Percentiles rank a stretch among this genome's conserved stretches.
phyloP scores from a whole-genome alignment of 2,797 vertebrate genomes.

The Nasua narica region DNA sequence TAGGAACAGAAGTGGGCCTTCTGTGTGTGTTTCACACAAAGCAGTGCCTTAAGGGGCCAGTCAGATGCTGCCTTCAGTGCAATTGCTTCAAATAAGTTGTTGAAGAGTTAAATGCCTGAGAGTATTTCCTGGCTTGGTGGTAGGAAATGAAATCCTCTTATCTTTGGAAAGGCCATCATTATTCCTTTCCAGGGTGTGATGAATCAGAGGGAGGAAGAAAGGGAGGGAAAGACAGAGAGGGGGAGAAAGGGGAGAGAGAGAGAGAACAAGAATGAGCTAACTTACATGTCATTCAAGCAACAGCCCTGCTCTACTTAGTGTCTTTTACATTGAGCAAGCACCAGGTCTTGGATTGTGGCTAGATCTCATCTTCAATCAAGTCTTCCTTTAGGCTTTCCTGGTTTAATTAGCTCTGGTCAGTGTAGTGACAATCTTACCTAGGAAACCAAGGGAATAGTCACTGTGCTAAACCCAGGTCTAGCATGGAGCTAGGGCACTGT shows the following conservation, averaged over 20 bases:
- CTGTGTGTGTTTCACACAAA: conserved; percentile 47
- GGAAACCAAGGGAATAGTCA: background rate
- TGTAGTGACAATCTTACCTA: background rate
- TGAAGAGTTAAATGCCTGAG: conserved; percentile 31
- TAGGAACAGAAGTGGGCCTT: conserved; percentile 45
- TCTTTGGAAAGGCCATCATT: conserved; percentile 52
- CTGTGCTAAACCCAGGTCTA: background rate
- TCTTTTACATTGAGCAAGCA: background rate
- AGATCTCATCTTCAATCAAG: background rate
- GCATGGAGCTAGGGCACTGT: background rate
- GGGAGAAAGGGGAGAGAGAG: no score
- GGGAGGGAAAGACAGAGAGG: background rate
- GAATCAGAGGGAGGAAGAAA: background rate
- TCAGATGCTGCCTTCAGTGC: conserved; percentile 27
- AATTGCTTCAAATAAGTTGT: conserved; percentile 48
- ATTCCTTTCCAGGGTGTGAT: conserved; percentile 52
- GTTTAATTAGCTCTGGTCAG: background rate
- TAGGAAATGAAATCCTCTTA: conserved; percentile 64
- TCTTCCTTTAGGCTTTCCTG: background rate
- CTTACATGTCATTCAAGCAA: background rate
- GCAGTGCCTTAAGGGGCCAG: conserved; percentile 38
- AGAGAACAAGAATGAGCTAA: background rate
- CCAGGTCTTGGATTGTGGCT: background rate
- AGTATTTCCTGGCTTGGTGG: conserved; percentile 44
- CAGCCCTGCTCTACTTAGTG: conserved; percentile 9